Base-by-base conservation (phyloP, 2,888 invertebrate genomes). In the Ophion ellenae region DNA sequence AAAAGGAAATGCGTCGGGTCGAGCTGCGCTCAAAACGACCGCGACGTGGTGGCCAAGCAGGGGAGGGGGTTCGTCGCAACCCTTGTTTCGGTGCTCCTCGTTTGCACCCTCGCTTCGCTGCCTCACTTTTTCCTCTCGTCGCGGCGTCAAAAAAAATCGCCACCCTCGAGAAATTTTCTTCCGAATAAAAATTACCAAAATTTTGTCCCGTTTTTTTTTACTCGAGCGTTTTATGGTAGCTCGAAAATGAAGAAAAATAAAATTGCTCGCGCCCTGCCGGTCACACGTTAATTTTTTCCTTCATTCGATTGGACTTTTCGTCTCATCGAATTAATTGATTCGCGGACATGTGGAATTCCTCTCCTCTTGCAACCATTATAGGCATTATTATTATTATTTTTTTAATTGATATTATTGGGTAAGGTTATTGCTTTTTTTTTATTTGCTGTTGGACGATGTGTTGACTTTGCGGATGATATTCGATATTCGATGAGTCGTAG, bases 1-100 rank as follows among this genome's bases (percentile, higher is more conserved):
- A 63, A 32, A 64, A 70, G 47, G 47, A 63, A 66, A 82, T 71
- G 28, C 67, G 67, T 81, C 61, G 57, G 32, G 66, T 59, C 76
- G 76, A 53, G 53, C 57, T 57, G 57, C 32, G 24, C 28, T 14
- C 11, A 64, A 32, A 66, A 66, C 11, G 53, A 76, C 64, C 45
- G 11, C 28, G 45, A 59, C 28, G 32, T 24, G 36, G 53, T 24
- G 32, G 63, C 40, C 9, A 20, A 40, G 69, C 28, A 47, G 24
- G n/a, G 36, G 64, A 45, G 73, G 36, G 20, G 28, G 36, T 45
- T 47, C n/a, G 14, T 20, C 63, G 10, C 32, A 53, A 66, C 66
- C 66, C 66, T 66, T 57, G 76, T 76, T 76, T 76, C 47, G 47
- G 20, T 24, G 75, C 61, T 32, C 73, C 59, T 36, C 32, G 2